Evolutionary conservation across 2,888 invertebrate genomes (phyloP), one percentile per base, ranked within the genome.

Genomic region (Asteroscopus sphinx): DNA sequence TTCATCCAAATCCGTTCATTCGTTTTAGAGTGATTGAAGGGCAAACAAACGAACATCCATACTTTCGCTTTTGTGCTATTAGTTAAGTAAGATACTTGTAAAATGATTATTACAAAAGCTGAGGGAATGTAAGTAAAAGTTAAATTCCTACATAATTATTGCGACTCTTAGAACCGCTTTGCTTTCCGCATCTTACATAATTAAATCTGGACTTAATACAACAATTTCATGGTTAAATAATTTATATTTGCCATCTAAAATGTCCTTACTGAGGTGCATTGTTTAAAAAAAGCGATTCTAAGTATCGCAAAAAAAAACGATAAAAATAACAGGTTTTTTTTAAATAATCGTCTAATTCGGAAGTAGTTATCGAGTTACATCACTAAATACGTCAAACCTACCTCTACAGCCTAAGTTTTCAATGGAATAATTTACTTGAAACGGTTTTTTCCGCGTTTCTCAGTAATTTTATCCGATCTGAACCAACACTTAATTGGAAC

Each of bases 401-500:
- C 7, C 21, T 42, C 5, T 17, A 13, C 30, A 36, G 45, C 46
- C 46, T 47, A 26, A 33, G 61, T 42, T 54, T 53, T 45, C 39
- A 62, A 40, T 48, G 44, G 4, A 53, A 58, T 54, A 51, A 59
- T 64, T 57, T 55, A 48, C 44, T 48, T 39, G 21, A 48, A 60
- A 64, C 8, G 55, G 55, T 75, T 82, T 88, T 89, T 90, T 88
- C 88, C 87, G 85, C 85, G 83, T 87, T 85, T 86, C 81, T 76
- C 63, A 81, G 77, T 80, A 73, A 75, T 74, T 61, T 81, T 76
- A 72, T 77, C 67, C 80, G 78, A 79, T 86, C 81, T 81, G 81
- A 80, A 80, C 73, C 76, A 68, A 76, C 78, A 79, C 77, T 83
- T 92, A 91, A 93, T 92, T 92, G 89, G 88, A 80, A 74, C 84